Evolutionary conservation across 2,888 invertebrate species (phyloP).

Genomic region (Gnatocerus cornutus): DNA sequence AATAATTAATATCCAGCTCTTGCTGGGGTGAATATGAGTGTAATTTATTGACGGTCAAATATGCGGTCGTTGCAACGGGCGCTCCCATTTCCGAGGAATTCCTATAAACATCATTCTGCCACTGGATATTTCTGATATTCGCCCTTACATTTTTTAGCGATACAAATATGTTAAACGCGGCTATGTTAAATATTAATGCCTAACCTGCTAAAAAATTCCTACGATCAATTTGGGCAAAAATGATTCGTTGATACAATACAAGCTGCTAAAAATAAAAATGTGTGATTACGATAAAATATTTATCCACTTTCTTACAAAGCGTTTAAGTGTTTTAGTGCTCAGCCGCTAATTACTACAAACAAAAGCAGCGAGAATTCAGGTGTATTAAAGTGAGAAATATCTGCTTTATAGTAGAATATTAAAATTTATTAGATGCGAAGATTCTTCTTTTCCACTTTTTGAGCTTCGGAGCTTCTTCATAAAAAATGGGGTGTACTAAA

Average conservation of each 20-base stretch:
- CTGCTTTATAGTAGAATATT: no score
- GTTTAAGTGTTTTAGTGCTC: neutral
- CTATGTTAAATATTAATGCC: neutral
- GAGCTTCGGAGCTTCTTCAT: no score
- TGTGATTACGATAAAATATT: neutral
- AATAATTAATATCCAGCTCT: conserved; percentile 40
- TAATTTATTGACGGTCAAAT: conserved; percentile 50
- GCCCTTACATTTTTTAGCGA: conserved; percentile 13
- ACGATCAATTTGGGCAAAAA: no score
- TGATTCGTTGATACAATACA: no score
- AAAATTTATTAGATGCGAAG: no score
- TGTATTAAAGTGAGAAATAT: neutral
- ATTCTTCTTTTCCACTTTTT: no score
- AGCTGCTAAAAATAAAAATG: no score
- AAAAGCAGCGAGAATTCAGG: neutral
- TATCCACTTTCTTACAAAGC: neutral
- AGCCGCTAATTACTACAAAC: neutral
- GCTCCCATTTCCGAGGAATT: conserved; percentile 41
- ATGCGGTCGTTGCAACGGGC: conserved; percentile 42
- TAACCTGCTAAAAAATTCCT: no score
- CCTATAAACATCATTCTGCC: conserved; percentile 42
- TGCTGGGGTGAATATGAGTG: conserved; percentile 37
- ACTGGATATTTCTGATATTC: conserved; percentile 41
- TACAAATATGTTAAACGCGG: neutral
- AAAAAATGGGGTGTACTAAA: no score